These are phyloP conservation scores for Macquaria australasica DNA, from an alignment of 2,113 vertebrate genomes.

Conservation along the genomic window DNA sequence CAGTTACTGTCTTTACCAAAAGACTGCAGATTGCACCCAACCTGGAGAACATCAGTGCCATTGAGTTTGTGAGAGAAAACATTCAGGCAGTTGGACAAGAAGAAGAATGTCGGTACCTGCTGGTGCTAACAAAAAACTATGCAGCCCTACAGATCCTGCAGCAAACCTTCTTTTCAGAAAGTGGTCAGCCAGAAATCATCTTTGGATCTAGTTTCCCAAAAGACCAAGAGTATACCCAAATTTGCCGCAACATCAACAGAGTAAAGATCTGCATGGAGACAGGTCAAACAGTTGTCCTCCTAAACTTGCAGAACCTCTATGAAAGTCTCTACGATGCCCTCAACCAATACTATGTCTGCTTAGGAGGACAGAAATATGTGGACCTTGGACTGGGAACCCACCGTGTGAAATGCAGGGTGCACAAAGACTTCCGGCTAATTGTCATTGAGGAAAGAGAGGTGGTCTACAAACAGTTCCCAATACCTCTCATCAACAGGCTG, in stretches of 20 bases:
- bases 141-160: conserved; percentile 94
- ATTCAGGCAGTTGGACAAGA: conserved; percentile 83
- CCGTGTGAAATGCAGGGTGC: conserved; percentile 96
- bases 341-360: conserved; percentile 96
- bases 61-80: conserved; percentile 90
- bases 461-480: conserved; percentile 93
- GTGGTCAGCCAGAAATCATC: conserved; percentile 92
- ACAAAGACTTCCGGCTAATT: conserved; percentile 90
- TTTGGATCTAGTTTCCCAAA: conserved; percentile 97
- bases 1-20: conserved; percentile 87
- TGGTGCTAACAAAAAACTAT: conserved; percentile 94
- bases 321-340: conserved; percentile 98
- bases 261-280: conserved; percentile 99
- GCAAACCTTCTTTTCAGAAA: conserved; percentile 85
- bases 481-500: conserved; percentile 96
- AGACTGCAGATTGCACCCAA: conserved; percentile 59
- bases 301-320: conserved; percentile 96
- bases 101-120: conserved; percentile 92
- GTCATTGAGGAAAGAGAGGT: conserved; percentile 95
- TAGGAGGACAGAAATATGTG: conserved; percentile 96
- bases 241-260: conserved; percentile 96
- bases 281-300: conserved; percentile 90
- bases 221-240: conserved; percentile 96
- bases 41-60: conserved; percentile 81
- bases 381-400: conserved; percentile 96